Evolutionary conservation across 2,888 invertebrate genomes (phyloP).

Genomic region (Thymelicus acteon): DNA sequence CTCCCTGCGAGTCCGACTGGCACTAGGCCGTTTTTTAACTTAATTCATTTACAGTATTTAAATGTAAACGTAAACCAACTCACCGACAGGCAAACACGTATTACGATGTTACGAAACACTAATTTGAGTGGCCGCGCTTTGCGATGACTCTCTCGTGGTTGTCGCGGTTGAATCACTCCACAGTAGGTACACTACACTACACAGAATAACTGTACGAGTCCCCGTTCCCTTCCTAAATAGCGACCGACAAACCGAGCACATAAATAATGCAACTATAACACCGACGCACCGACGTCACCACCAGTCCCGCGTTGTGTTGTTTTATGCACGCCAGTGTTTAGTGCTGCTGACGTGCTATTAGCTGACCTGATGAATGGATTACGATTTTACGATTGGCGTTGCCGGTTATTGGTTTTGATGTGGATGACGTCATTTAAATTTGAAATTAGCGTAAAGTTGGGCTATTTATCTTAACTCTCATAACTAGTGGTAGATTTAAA

Average conservation of each 20-base stretch:
- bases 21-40: too few relatives aligned
- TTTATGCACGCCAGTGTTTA: constrained; percentile 30
- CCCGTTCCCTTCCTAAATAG: constrained; percentile 51
- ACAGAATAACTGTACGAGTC: constrained; percentile 28
- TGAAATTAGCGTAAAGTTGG: too few relatives aligned
- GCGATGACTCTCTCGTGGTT: constrained; percentile 21
- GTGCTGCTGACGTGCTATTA: constrained; percentile 31
- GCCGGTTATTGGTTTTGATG: background rate
- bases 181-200: constrained; percentile 3
- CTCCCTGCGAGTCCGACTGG: too few relatives aligned
- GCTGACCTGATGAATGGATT: constrained; percentile 24
- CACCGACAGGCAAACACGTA: too few relatives aligned
- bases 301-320: constrained; percentile 28
- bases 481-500: too few relatives aligned
- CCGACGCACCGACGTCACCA: constrained; percentile 29
- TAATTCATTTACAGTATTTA: too few relatives aligned
- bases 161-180: constrained; percentile 32
- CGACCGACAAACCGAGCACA: constrained; percentile 53
- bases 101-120: constrained; percentile 2
- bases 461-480: too few relatives aligned
- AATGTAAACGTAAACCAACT: too few relatives aligned
- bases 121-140: constrained; percentile 28
- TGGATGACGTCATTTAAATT: too few relatives aligned
- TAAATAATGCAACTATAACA: constrained; percentile 72
- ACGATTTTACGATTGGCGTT: constrained; percentile 13